These are phyloP conservation scores for Cyanistes caeruleus DNA, from an alignment of 2,113 vertebrate genomes.

Conservation along the genomic window DNA sequence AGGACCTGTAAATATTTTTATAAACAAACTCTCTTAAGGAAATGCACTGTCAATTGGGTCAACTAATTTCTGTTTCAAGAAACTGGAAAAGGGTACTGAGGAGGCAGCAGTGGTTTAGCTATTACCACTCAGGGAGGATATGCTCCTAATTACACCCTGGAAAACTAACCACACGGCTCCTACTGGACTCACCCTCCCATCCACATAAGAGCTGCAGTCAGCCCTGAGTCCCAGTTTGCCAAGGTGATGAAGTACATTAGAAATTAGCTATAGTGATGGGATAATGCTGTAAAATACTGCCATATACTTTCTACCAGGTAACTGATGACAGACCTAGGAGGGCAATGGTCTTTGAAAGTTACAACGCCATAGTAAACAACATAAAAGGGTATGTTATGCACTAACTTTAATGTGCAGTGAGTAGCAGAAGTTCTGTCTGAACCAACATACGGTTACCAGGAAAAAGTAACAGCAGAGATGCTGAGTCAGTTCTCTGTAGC, in stretches of 20 bases:
- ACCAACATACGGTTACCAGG: background rate
- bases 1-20: background rate
- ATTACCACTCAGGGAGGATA: background rate
- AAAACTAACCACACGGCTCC: background rate
- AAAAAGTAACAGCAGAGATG: background rate
- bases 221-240: background rate
- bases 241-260: background rate
- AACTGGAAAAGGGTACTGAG: background rate
- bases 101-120: background rate
- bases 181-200: background rate
- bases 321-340: background rate
- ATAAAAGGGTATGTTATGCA: background rate
- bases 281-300: background rate
- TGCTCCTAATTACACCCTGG: background rate
- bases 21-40: background rate
- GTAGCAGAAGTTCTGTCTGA: background rate
- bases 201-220: background rate
- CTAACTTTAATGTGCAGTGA: background rate
- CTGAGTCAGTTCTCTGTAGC: background rate
- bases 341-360: background rate
- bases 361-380: background rate
- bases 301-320: background rate
- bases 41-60: background rate
- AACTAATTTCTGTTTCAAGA: background rate
- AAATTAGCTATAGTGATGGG: background rate